phyloP scores from a whole-genome alignment of 2,888 invertebrate genomes.

The Schrankia costaestrigalis region DNA sequence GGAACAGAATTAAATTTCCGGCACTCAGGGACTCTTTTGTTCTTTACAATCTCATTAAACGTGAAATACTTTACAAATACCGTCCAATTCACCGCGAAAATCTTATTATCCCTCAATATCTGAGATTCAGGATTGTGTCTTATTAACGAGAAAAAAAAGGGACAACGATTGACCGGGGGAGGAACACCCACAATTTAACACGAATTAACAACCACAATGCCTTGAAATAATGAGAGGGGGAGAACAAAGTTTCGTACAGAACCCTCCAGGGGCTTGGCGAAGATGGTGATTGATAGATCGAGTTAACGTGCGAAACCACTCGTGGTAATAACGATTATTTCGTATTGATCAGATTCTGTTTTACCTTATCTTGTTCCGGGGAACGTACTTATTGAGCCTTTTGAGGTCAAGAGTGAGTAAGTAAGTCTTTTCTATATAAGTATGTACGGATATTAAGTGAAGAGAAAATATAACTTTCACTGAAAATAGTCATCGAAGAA shows the following conservation, averaged over 20 bases:
- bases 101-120: constrained; percentile 54
- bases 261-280: constrained; percentile 10
- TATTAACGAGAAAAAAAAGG: constrained; percentile 42
- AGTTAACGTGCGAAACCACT: constrained; percentile 26
- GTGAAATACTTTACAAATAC: constrained; percentile 57
- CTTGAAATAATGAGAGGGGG: constrained; percentile 28
- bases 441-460: constrained; percentile 14
- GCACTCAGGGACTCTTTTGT: constrained; percentile 56
- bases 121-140: constrained; percentile 39
- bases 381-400: constrained; percentile 17
- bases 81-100: constrained; percentile 48
- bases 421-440: constrained; percentile 17
- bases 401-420: constrained; percentile 22
- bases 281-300: constrained; percentile 32
- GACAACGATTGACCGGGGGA: constrained; percentile 34
- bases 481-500: constrained; percentile 14
- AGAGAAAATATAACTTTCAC: constrained; percentile 16
- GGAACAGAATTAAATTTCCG: constrained; percentile 55
- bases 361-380: constrained; percentile 19
- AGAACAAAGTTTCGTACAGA: constrained; percentile 16
- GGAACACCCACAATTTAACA: constrained; percentile 25
- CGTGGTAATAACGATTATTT: constrained; percentile 24
- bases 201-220: constrained; percentile 32
- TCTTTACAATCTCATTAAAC: constrained; percentile 63
- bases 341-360: constrained; percentile 22